Conservation (phyloP, 1,140 invertebrate species). For the Palaemon carinicauda region DNA sequence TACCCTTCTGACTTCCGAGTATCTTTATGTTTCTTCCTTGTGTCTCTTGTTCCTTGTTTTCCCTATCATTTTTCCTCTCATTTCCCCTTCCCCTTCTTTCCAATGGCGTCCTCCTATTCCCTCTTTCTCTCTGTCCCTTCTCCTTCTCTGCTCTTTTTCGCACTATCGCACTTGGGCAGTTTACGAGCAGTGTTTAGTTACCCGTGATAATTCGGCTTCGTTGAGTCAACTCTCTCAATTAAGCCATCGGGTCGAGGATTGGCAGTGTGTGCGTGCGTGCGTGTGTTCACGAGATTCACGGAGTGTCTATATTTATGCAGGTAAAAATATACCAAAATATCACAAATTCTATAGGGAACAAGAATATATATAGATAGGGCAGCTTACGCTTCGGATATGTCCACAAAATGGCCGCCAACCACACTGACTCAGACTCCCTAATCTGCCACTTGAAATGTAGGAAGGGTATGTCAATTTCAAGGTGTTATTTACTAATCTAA, state of each 20-base stretch:
- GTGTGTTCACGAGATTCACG: neutral
- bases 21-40: neutral
- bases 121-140: neutral
- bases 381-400: no score
- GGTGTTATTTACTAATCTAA: no score
- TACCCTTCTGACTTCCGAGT: neutral
- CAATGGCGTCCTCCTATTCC: neutral
- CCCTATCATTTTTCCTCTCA: neutral
- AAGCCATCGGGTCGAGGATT: slow-evolving; percentile 30
- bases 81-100: neutral
- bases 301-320: neutral
- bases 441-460: no score
- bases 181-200: slow-evolving; percentile 41
- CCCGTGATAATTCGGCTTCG: slow-evolving; percentile 38
- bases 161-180: slow-evolving; percentile 26
- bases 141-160: neutral
- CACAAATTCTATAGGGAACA: no score
- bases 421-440: no score
- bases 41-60: neutral
- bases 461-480: no score
- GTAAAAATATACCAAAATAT: no score
- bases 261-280: neutral
- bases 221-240: slow-evolving; percentile 45
- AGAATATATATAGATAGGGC: no score
- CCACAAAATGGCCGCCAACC: no score